Conservation (phyloP, 1,140 invertebrate genomes). For the Oedothorax gibbosus region DNA sequence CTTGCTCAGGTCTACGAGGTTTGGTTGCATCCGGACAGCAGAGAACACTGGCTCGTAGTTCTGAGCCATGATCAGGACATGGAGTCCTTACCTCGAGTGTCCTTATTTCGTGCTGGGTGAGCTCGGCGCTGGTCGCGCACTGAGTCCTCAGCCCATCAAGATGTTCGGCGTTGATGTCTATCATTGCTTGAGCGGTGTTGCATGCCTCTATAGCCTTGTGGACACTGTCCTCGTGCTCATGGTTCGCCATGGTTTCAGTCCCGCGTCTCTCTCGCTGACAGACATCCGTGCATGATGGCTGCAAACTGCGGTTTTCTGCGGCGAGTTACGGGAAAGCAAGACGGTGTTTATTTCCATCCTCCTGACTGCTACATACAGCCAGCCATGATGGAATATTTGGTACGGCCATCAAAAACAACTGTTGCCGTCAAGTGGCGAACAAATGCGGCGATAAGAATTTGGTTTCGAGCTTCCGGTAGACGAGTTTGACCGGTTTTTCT, state of each 20-base stretch:
- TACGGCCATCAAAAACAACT: conserved; percentile 39
- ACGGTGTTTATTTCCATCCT: conserved; percentile 57
- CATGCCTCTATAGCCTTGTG: conserved; percentile 67
- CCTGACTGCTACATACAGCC: conserved; percentile 60
- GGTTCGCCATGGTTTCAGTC: conserved; percentile 63
- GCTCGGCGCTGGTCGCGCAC: conserved; percentile 89
- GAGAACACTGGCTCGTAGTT: too few relatives aligned
- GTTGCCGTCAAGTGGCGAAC: conserved; percentile 25
- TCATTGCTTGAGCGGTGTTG: conserved; percentile 84
- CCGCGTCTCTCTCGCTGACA: conserved; percentile 34
- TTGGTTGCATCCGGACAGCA: too few relatives aligned
- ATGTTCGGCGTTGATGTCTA: conserved; percentile 91
- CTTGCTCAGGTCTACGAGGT: too few relatives aligned
- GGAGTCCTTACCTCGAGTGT: conserved; percentile 84
- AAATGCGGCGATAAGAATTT: not conserved
- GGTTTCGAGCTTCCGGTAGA: not conserved
- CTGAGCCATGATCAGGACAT: too few relatives aligned
- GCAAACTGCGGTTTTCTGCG: conserved; percentile 45
- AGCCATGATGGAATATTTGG: conserved; percentile 60
- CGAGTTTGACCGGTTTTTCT: not conserved
- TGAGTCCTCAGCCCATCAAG: conserved; percentile 90
- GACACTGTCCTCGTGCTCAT: conserved; percentile 65
- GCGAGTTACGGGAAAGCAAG: conserved; percentile 44
- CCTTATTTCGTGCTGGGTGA: conserved; percentile 95
- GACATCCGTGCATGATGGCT: conserved; percentile 59